Conservation (phyloP, 2,113 vertebrate genomes). For the Malaclemys terrapin region DNA sequence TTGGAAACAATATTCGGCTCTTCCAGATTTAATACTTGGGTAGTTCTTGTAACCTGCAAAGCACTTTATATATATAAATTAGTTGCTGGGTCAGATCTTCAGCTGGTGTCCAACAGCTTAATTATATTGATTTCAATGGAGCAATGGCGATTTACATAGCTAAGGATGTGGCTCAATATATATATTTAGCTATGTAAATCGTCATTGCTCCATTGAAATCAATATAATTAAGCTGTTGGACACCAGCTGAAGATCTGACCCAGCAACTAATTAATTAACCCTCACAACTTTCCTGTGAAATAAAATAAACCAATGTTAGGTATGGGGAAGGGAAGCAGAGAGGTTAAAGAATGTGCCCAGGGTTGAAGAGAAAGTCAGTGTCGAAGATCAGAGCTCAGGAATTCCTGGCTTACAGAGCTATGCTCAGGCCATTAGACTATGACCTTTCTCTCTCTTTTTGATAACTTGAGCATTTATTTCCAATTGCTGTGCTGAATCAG, state of each 20-base stretch:
- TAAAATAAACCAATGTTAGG: too few relatives aligned
- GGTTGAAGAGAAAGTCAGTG: neutral
- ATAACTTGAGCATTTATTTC: rapidly evolving
- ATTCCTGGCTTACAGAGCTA: neutral
- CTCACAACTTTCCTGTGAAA: neutral
- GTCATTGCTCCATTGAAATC: neutral
- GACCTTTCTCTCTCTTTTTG: neutral
- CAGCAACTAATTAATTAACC: neutral
- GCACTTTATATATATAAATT: neutral
- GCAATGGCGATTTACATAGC: too few relatives aligned
- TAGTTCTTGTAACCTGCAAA: neutral
- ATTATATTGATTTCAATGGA: too few relatives aligned
- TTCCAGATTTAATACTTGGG: neutral
- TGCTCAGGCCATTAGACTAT: rapidly evolving
- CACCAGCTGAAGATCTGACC: neutral
- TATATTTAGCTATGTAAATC: neutral
- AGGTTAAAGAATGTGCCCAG: neutral
- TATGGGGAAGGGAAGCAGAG: neutral
- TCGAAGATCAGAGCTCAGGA: neutral
- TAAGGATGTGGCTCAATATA: too few relatives aligned
- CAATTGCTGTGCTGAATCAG: rapidly evolving
- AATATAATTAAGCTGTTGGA: neutral
- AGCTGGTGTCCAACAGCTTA: too few relatives aligned
- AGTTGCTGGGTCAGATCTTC: too few relatives aligned
- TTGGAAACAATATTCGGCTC: neutral